Base-by-base conservation (phyloP, 2,113 vertebrate species). In the Scopus umbretta region DNA sequence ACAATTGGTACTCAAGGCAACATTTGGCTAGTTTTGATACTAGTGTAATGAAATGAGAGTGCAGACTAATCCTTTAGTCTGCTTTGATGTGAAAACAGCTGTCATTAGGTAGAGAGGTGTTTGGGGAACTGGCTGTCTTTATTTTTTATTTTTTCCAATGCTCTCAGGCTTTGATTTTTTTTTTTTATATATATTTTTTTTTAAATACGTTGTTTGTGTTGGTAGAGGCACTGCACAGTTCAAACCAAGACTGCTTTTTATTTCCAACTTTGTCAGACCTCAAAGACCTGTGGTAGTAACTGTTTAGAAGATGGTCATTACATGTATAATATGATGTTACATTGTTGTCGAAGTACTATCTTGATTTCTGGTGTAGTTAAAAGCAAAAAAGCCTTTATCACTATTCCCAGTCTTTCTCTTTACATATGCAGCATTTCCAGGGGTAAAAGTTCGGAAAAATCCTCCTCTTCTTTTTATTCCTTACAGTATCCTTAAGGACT, bases 401-500 rank as follows among this genome's bases (percentile, higher is more conserved):
- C 42, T 74, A 16, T 75, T 74, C 18, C 5, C 10, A 65, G 21
- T 73, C 21, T 84, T 74, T 93, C 22, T 89, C 11, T 11, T 84
- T 72, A 62, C 2, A 21, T n/a, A 26, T 47, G 29, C 34, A 86
- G 21, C 16, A 26, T 59, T 96, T 95, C 80, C 29, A 76, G 36
- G 4, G 80, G 30, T 61, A 45, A 90, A 82, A 56, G 49, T 10
- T 13, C 20, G 10, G 5, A 21, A 89, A 84, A 91, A 65, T 75
- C 23, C 34, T 74, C 47, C 2, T 38, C 20, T 13, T 80, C 30
- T 83, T 65, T 88, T 94, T 83, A 38, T 97, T 36, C 82, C 86
- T 45, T 71, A 27, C 81, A 99, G 99, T 78, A 98, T 99, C 93
- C 98, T 99, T 76, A 99, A 98, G 94, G 99, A 99, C 97, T 99